Evolutionary conservation across 2,113 vertebrate genomes (phyloP).

Genomic region (Lota lota): DNA sequence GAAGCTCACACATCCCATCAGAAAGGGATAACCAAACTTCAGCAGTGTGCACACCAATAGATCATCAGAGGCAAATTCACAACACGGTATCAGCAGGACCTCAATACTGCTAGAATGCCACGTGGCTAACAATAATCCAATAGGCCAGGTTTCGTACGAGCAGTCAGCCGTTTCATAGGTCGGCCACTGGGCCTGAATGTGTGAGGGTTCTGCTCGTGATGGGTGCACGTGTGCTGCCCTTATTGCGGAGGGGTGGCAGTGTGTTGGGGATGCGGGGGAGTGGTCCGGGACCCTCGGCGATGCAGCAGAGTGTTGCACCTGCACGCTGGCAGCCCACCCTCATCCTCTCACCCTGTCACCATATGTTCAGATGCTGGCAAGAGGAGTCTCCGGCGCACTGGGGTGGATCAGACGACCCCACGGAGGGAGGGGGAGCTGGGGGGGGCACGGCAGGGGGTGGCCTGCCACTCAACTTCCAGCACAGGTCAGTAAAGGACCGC

Average conservation of each 20-base stretch:
- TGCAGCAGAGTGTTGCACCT: slow-evolving; percentile 56
- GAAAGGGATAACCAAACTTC: no score
- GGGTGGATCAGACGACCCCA: slow-evolving; percentile 75
- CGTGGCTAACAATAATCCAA: no score
- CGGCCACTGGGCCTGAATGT: slow-evolving; percentile 15
- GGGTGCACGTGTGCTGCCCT: slow-evolving; percentile 29
- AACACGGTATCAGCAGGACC: neutral
- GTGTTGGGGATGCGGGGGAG: slow-evolving; percentile 59
- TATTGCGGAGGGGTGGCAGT: slow-evolving; percentile 51
- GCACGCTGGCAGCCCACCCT: slow-evolving; percentile 63
- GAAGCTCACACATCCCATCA: no score
- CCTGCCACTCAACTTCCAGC: slow-evolving; percentile 81
- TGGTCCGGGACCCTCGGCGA: slow-evolving; percentile 58
- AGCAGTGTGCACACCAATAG: no score
- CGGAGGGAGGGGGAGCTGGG: slow-evolving; percentile 78
- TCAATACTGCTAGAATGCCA: no score
- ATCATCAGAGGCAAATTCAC: neutral
- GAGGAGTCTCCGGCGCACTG: slow-evolving; percentile 76
- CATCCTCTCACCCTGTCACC: slow-evolving; percentile 77
- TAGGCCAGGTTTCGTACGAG: no score
- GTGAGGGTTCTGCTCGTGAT: slow-evolving; percentile 14
- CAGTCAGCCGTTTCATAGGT: neutral
- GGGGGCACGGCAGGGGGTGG: slow-evolving; percentile 77
- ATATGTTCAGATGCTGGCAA: slow-evolving; percentile 82
- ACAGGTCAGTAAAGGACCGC: slow-evolving; percentile 79